Evolutionary conservation across 2,797 vertebrate genomes (phyloP), one percentile per base, ranked within the genome.

Genomic region (Kryptolebias ocellatus): DNA sequence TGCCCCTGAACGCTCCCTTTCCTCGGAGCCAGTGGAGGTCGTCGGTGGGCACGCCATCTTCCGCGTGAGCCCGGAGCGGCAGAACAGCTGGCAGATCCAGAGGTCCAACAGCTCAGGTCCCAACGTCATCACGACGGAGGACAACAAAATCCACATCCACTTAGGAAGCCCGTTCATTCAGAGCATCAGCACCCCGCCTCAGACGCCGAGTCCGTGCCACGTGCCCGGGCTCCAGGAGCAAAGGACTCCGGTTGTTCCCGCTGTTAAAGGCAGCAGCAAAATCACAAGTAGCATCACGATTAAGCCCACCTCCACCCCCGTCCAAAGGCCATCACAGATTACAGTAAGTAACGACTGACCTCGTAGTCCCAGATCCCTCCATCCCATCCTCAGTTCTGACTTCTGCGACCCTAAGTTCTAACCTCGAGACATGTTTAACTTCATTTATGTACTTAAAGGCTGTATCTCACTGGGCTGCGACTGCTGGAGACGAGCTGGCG

Each of bases 321-420:
- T 95, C 89, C 94, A 96, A 93, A 95, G 95, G 86, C 95, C 97
- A 84, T 95, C 97, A 92, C 96, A 99, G 89, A 96, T 97, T 95
- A 97, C 97, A 96, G 98, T 99, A 98, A 99, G 98, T 99, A 98
- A 96, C 84, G 94, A 98, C 89, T 98, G 96, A 98, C 81, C 89
- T 73, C 47, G 83, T 64, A 77, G 67, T 42, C 70, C 55, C 61
- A 3, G 64, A 72, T 57, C 60, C 77, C 67, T 80, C 70, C 86
- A 91, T 87, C 81, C 85, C 88, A 87, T 81, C 88, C 74, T 64
- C 56, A 58, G 67, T 80, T 65, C 58, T 55, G 46, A 80, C 45
- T 47, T 70, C 61, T 17, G 69, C 85, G 90, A 85, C 81, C 80
- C 73, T 50, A 64, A 80, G 58, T 64, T 61, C 79, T 65, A 71